Base-by-base conservation (phyloP, 2,113 vertebrate genomes). In the Calidris pygmaea region DNA sequence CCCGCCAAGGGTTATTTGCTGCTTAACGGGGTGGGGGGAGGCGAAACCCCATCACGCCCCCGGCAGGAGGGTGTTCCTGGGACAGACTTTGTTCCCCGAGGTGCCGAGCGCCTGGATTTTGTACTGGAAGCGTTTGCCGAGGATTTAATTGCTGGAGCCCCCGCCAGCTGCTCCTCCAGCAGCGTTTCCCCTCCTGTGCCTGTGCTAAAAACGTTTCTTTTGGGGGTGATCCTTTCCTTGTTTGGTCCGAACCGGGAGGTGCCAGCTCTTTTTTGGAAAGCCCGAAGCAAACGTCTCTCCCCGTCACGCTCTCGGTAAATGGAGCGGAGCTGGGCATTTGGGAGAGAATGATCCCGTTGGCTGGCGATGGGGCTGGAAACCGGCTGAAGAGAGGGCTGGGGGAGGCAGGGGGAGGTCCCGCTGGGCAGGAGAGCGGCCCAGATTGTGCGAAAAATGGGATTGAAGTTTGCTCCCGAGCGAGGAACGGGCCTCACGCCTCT, bases 261-360 rank as follows among this genome's bases (percentile, higher is more conserved):
- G 65, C 1, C 5, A 59, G 47, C 53, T 48, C 32, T 23, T 35
- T 10, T 34, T 30, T 37, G 62, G 62, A 14, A 32, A 75, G 79
- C 39, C 35, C 13, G 22, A 27, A 50, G 75, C 32, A 29, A 34
- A 8, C 0, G 4, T 16, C 26, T 50, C 67, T 55, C 12, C 60
- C 53, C 3, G 0, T 45, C 3, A 0, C 1, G 2, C 20, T 5
- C 14, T 8, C 1, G 0, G 41, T 45, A 7, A 56, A 56, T 39
- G 10, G 5, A 37, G 70, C 2, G 1, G 59, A 58, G 66, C 73
- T 11, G 58, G 50, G 22, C 12, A 3, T 47, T 30, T 4, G 21
- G 60, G 30, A 39, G 50, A 14, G 39, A 19, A 14, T 0, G 12
- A 34, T 26, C 1, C 39, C 1, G 34, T 27, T 22, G 72, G n/a